Conservation (phyloP, 64 coral and sea anemone species). For the Montipora efflorescens region DNA sequence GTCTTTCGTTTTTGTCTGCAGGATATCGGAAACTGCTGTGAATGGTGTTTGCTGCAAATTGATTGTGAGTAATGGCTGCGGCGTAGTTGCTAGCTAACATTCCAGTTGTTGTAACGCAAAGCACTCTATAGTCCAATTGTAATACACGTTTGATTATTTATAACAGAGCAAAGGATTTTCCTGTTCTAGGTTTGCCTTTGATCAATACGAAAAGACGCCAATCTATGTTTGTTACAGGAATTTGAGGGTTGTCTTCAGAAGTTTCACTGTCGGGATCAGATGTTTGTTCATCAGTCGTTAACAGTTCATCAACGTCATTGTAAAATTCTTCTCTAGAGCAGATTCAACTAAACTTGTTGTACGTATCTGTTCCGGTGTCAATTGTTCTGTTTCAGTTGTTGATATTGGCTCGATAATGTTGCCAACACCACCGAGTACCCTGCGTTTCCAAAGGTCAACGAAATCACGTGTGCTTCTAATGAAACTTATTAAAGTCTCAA, state of each 20-base stretch:
- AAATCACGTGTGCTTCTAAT: neutral
- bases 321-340: neutral
- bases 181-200: conserved; percentile 28
- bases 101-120: neutral
- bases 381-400: neutral
- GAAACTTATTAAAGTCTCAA: neutral
- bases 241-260: no score
- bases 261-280: no score
- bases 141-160: neutral
- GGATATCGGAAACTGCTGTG: conserved; percentile 44
- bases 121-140: neutral
- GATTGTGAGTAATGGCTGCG: neutral
- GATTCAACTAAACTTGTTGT: neutral
- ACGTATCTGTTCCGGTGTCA: neutral
- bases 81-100: neutral
- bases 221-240: neutral
- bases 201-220: neutral
- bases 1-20: neutral
- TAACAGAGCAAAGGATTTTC: conserved; percentile 21
- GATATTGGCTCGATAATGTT: no score
- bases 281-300: no score
- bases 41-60: conserved; percentile 5
- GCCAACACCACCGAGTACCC: no score
- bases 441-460: neutral
- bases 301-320: no score